phyloP scores from a whole-genome alignment of 2,113 vertebrate species.

The Perccottus glenii region DNA sequence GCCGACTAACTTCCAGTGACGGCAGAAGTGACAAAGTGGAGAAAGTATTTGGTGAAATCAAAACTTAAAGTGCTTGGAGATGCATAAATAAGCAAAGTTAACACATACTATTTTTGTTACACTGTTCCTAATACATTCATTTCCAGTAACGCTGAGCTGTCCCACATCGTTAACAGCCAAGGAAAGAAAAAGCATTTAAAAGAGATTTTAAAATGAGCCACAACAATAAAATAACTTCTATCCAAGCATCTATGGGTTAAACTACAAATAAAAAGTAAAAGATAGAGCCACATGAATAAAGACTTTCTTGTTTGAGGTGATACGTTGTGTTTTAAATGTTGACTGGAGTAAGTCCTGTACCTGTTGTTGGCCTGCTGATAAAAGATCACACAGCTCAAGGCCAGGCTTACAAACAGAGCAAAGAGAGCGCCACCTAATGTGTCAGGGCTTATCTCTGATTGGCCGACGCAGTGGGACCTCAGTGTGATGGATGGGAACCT shows the following conservation, averaged over 20 bases:
- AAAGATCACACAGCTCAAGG: slow-evolving; percentile 39
- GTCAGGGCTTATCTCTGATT: slow-evolving; percentile 49
- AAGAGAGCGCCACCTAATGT: slow-evolving; percentile 44
- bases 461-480: slow-evolving; percentile 36
- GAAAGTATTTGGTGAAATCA: too few species aligned
- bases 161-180: too few species aligned
- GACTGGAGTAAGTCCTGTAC: slow-evolving; percentile 14
- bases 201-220: too few species aligned
- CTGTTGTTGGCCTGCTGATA: slow-evolving; percentile 18
- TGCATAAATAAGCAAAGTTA: too few species aligned
- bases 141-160: too few species aligned
- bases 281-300: slow-evolving; percentile 5
- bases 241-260: neutral
- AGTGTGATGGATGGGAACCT: slow-evolving; percentile 52
- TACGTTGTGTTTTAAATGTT: slow-evolving; percentile 14
- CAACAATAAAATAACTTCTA: too few species aligned
- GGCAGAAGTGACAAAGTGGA: too few species aligned
- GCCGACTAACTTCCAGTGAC: too few species aligned
- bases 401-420: slow-evolving; percentile 24
- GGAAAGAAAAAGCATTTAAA: too few species aligned
- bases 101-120: too few species aligned
- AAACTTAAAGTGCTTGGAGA: too few species aligned
- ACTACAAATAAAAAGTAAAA: slow-evolving; percentile 6
- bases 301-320: slow-evolving; percentile 30
- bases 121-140: too few species aligned